These are phyloP conservation scores for Caenorhabditis inopinata DNA, from an alignment of 1,140 invertebrate genomes.

Conservation along the genomic window DNA sequence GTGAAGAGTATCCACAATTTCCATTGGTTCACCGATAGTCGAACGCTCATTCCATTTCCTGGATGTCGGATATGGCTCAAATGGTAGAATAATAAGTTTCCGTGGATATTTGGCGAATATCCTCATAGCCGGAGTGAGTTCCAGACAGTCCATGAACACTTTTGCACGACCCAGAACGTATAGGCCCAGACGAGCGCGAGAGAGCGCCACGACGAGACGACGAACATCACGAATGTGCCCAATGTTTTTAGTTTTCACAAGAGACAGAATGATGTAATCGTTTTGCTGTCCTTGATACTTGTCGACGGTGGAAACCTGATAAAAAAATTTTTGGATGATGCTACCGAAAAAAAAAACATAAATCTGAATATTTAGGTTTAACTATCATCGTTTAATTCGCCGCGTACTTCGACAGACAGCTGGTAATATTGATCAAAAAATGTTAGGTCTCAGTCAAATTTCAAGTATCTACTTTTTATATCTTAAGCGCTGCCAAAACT, in stretches of 20 bases:
- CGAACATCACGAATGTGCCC: slow-evolving; percentile 94
- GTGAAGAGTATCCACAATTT: slow-evolving; percentile 60
- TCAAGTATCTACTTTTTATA: too few species aligned
- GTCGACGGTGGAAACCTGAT: slow-evolving; percentile 82
- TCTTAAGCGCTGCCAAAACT: too few species aligned
- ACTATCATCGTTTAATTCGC: too few species aligned
- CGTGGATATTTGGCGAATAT: slow-evolving; percentile 67
- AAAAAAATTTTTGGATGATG: background rate
- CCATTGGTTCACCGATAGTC: slow-evolving; percentile 41
- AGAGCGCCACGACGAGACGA: slow-evolving; percentile 94
- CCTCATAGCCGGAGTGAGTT: slow-evolving; percentile 89
- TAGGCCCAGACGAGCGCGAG: slow-evolving; percentile 90
- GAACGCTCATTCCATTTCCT: slow-evolving; percentile 20
- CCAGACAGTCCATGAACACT: slow-evolving; percentile 93
- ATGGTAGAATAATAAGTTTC: slow-evolving; percentile 56
- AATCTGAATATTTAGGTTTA: too few species aligned
- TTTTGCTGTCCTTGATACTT: slow-evolving; percentile 99
- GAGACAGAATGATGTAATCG: slow-evolving; percentile 91
- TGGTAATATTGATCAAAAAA: too few species aligned
- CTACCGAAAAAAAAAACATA: too few species aligned
- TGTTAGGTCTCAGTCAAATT: too few species aligned
- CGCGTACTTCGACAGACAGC: too few species aligned
- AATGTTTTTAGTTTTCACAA: slow-evolving; percentile 91
- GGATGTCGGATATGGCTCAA: slow-evolving; percentile 53
- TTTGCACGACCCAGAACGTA: slow-evolving; percentile 90